Conservation (phyloP, 2,888 invertebrate species). For the Habroteleia sp. region DNA sequence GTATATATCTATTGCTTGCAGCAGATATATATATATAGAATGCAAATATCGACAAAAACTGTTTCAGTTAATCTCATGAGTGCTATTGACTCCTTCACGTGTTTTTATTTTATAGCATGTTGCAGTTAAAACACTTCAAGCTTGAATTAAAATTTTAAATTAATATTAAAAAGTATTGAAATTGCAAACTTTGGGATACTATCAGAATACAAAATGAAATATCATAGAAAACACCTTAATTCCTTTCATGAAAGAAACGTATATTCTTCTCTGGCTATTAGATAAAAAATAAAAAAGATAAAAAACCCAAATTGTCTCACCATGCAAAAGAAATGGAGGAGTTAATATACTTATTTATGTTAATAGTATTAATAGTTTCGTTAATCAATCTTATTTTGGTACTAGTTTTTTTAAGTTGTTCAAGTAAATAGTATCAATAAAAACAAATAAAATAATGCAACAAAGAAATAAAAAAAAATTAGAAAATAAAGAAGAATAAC, state of each 20-base stretch:
- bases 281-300: slow-evolving; percentile 12
- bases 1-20: too few species aligned
- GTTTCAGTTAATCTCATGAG: slow-evolving; percentile 32
- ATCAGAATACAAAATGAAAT: slow-evolving; percentile 61
- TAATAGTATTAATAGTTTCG: slow-evolving; percentile 10
- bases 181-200: slow-evolving; percentile 77
- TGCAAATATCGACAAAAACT: not conserved
- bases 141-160: too few species aligned
- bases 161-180: too few species aligned
- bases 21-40: slow-evolving; percentile 3
- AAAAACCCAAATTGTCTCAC: not conserved
- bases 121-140: too few species aligned
- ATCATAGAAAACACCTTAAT: slow-evolving; percentile 34
- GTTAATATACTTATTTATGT: slow-evolving; percentile 9
- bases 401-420: too few species aligned
- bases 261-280: not conserved
- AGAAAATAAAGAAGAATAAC: slow-evolving; percentile 14
- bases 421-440: too few species aligned
- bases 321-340: slow-evolving; percentile 44
- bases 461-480: slow-evolving; percentile 6
- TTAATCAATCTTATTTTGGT: too few species aligned
- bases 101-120: too few species aligned
- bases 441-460: too few species aligned
- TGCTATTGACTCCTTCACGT: slow-evolving; percentile 76
- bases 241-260: slow-evolving; percentile 33